phyloP scores from a whole-genome alignment of 2,113 vertebrate genomes.

The Gymnobelideus leadbeateri region DNA sequence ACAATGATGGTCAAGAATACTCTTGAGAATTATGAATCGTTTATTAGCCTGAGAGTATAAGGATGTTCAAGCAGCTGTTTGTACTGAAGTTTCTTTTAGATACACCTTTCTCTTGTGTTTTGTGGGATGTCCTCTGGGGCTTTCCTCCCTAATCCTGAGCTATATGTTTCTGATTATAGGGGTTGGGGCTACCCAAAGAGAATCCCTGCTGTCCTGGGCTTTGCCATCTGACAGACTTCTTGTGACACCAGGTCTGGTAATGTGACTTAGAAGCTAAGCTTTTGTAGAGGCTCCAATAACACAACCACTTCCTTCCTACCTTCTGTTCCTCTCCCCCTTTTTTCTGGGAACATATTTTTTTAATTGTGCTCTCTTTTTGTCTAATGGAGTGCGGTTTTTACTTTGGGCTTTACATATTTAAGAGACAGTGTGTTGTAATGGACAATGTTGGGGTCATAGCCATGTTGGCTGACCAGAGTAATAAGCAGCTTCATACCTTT shows the following conservation, averaged over 20 bases:
- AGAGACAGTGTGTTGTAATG: too few species aligned
- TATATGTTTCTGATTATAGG: background rate
- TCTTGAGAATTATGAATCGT: background rate
- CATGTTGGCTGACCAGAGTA: background rate
- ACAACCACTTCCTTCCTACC: too few species aligned
- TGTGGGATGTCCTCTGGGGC: fast-evolving
- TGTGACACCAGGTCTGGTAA: background rate
- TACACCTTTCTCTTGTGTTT: background rate
- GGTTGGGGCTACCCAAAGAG: background rate
- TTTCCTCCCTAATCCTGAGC: background rate
- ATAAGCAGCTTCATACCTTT: too few species aligned
- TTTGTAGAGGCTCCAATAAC: too few species aligned
- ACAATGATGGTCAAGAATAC: background rate
- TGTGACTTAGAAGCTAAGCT: background rate
- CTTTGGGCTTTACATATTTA: too few species aligned
- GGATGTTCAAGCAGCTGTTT: background rate
- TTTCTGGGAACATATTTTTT: background rate
- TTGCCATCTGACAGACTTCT: background rate
- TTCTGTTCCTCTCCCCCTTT: background rate
- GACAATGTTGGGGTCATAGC: too few species aligned
- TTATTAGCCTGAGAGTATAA: background rate
- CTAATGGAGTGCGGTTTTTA: too few species aligned
- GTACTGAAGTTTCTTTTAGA: background rate
- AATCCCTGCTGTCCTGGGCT: background rate
- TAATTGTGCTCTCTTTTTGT: background rate